Evolutionary conservation across 2,113 vertebrate genomes (phyloP).

Genomic region (Trematomus loennbergii): DNA sequence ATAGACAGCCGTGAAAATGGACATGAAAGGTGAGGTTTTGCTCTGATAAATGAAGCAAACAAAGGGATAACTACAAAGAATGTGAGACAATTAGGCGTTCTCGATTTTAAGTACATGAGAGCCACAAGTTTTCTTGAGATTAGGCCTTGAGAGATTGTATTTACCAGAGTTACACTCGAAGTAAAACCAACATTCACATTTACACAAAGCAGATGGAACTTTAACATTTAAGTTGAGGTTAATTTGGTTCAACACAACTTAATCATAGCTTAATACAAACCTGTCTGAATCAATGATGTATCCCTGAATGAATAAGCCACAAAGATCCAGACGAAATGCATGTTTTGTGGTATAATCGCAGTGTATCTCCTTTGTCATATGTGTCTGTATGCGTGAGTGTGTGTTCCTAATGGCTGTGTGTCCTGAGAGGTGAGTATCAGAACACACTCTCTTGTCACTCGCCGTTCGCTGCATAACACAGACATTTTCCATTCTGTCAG

Average conservation of each 20-base stretch:
- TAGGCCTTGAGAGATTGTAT: conserved; percentile 5
- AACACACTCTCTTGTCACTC: conserved; percentile 78
- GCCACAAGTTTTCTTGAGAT: not conserved
- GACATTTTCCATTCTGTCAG: conserved; percentile 91
- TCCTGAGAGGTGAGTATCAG: conserved; percentile 73
- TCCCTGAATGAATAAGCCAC: conserved; percentile 15
- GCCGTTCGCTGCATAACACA: conserved; percentile 77
- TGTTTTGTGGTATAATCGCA: conserved; percentile 1
- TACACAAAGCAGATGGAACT: conserved; percentile 8
- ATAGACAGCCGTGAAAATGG: conserved; percentile 76
- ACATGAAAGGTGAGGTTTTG: conserved; percentile 69
- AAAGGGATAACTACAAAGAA: conserved; percentile 54
- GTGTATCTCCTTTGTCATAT: conserved; percentile 24
- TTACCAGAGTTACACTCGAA: not conserved
- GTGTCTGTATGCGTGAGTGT: conserved; percentile 1
- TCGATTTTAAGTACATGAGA: conserved; percentile 22
- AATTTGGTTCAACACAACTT: not conserved
- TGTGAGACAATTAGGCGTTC: conserved; percentile 49
- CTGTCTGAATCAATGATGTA: conserved; percentile 20
- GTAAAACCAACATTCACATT: conserved; percentile 5
- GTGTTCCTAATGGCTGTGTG: conserved; percentile 29
- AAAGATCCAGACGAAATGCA: conserved; percentile 16
- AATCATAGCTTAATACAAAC: conserved; percentile 21
- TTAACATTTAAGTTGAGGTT: not conserved
- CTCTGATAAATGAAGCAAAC: conserved; percentile 62